Base-by-base conservation (phyloP, 2,113 vertebrate species). In the Misgurnus anguillicaudatus region DNA sequence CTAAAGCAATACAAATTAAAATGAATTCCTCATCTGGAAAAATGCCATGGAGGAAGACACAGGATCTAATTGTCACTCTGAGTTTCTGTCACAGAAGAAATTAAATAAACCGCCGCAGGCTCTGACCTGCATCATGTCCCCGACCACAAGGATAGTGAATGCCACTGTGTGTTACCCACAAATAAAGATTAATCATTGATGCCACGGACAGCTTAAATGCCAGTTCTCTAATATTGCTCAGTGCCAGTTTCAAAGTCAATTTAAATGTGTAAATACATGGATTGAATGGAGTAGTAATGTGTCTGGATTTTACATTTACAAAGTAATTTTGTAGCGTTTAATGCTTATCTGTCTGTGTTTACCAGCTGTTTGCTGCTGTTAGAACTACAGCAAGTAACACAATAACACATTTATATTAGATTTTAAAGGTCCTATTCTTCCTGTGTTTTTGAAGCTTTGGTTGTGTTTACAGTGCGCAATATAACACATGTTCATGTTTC, bases 1-100 rank as follows among this genome's bases (percentile, higher is more conserved):
- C 70, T 47, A 67, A 72, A 60, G 78, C 61, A 72, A 80, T 75
- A 38, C 62, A 75, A 80, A 80, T 80, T 74, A 67, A 72, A 42
- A 79, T 68, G 60, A 63, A 80, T 66, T 80, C 62, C 24, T 13
- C 13, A 65, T 57, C 17, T 41, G 62, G 63, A 66, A 11, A 68
- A 67, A 71, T 57, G 64, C 81, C 70, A 69, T 75, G 71, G 61
- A 61, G 76, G 62, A 75, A 69, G 81, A 53, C 80, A 17, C 75
- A 51, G 61, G 77, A 69, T 75, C 45, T 55, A 61, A 74, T 51
- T 78, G 75, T 58, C 80, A 82, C 76, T 68, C 42, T 17, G 60
- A 82, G 51, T 78, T 66, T 82, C 62, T 62, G 53, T 65, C 80
- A 65, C 48, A 0, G 58, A 21, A 63, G 66, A 75, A 74, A 65